Base-by-base conservation (phyloP, 2,888 invertebrate genomes). In the Trichopria drosophilae region DNA sequence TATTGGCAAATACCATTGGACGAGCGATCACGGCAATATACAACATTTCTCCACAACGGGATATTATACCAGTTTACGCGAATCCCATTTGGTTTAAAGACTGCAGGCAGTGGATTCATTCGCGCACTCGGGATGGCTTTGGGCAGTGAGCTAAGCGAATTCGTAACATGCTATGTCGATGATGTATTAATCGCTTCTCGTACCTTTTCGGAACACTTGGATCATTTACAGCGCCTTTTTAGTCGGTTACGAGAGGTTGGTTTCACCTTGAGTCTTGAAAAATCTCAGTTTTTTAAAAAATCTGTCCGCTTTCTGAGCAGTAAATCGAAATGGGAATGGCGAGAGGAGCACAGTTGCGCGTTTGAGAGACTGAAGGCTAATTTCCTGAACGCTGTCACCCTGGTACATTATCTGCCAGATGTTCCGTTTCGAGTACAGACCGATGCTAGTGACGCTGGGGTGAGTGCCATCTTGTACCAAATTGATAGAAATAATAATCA, bases 91-190 rank as follows among this genome's bases (percentile, higher is more conserved):
- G 45, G 45, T 1, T 16, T 36, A 28, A 45, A 45, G 18, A 36
- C 36, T 1, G 19, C 35, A 2, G 36, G 36, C 3, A 18, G 35
- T 1, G 35, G 35, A 4, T 35, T 44, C 6, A 35, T 44, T 5
- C 12, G 35, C 1, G 48, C 42, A 1, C n/a, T 15, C 20, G 51
- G 51, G 15, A n/a, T 40, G 4, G 45, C 60, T 4, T 50, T 68
- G 10, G 62, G 61, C 12, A 59, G 62, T 6, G 62, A 64, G 37
- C 49, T 67, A 9, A 37, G 56, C 3, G 41, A 55, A 35, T 60
- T 59, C 35, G 43, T 58, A 6, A 29, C 52, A 7, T 60, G 53
- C 37, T 68, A 69, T 36, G 54, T 69, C 10, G 67, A 68, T 44
- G 68, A 69, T 44, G 41, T 69, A 6, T 26, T 67, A 2, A 56